phyloP scores from a whole-genome alignment of 2,888 invertebrate species.

The Scaptomyza reducta region DNA sequence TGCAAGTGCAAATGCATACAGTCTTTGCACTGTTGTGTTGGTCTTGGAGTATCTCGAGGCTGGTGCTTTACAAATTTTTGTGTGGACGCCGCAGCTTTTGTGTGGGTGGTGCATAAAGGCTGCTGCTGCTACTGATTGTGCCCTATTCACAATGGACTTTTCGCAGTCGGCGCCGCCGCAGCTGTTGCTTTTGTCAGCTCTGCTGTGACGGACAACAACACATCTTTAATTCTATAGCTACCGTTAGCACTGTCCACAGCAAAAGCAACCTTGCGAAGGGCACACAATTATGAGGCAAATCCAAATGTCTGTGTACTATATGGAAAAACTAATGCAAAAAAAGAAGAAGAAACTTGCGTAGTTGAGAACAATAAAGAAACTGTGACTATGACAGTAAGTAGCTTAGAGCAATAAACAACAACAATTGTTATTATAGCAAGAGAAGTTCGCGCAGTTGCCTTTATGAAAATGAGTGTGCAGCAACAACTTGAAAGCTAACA shows the following conservation, averaged over 20 bases:
- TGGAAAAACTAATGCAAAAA: slow-evolving; percentile 17
- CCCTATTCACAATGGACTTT: slow-evolving; percentile 59
- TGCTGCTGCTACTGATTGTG: slow-evolving; percentile 34
- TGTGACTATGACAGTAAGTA: slow-evolving; percentile 49
- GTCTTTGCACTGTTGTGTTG: slow-evolving; percentile 37
- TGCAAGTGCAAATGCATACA: slow-evolving; percentile 39
- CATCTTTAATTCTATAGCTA: slow-evolving; percentile 43
- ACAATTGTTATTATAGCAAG: slow-evolving; percentile 14
- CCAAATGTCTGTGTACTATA: background rate
- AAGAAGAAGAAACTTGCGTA: slow-evolving; percentile 10
- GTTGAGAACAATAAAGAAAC: slow-evolving; percentile 39
- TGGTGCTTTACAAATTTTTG: slow-evolving; percentile 63
- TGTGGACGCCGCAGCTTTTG: slow-evolving; percentile 59
- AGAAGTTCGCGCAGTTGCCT: slow-evolving; percentile 39
- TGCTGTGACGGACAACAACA: slow-evolving; percentile 33
- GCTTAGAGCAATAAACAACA: slow-evolving; percentile 37
- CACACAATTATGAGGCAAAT: slow-evolving; percentile 39
- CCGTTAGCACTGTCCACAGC: slow-evolving; percentile 40
- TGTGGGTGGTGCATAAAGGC: slow-evolving; percentile 76
- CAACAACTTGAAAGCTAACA: slow-evolving; percentile 29
- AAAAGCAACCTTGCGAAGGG: slow-evolving; percentile 55
- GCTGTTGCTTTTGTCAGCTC: slow-evolving; percentile 66
- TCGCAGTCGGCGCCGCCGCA: slow-evolving; percentile 31
- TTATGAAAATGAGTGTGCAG: slow-evolving; percentile 30
- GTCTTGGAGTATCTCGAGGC: slow-evolving; percentile 39